phyloP scores from a whole-genome alignment of 2,888 invertebrate genomes.

The Brachyptera putata region DNA sequence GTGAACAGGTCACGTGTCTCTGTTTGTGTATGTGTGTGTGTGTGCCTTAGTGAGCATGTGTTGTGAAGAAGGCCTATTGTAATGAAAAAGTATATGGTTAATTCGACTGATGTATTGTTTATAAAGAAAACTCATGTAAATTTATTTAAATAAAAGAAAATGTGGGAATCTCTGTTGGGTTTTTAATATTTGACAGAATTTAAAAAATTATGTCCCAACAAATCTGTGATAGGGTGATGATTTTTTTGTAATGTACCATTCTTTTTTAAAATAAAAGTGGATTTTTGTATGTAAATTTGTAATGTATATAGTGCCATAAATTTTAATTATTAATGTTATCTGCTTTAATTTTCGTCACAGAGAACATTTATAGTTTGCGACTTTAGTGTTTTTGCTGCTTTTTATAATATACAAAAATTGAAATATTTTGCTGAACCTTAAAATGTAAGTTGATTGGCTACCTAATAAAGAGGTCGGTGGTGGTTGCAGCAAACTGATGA shows the following conservation, averaged over 20 bases:
- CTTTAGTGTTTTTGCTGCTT: background rate
- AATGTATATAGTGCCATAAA: background rate
- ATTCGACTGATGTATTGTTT: too few species aligned
- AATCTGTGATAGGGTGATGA: constrained; percentile 22
- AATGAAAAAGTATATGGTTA: too few species aligned
- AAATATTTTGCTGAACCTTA: constrained; percentile 17
- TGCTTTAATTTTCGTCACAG: background rate
- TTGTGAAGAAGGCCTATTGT: too few species aligned
- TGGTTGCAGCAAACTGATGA: constrained; percentile 12
- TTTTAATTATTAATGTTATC: background rate
- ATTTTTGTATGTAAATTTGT: constrained; percentile 9
- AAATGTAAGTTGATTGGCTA: constrained; percentile 19
- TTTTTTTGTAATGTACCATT: constrained; percentile 1
- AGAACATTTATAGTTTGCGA: background rate
- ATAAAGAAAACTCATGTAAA: too few species aligned
- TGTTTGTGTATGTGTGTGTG: too few species aligned
- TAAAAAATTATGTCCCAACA: constrained; percentile 19
- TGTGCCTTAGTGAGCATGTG: too few species aligned
- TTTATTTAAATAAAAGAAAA: too few species aligned
- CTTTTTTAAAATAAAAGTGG: background rate
- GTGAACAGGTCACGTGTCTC: too few species aligned
- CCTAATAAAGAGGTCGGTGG: constrained; percentile 19
- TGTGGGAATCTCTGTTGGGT: too few species aligned
- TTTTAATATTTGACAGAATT: constrained; percentile 8
- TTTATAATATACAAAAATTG: background rate